Evolutionary conservation across 2,113 vertebrate genomes (phyloP).

Genomic region (Ciconia boyciana): DNA sequence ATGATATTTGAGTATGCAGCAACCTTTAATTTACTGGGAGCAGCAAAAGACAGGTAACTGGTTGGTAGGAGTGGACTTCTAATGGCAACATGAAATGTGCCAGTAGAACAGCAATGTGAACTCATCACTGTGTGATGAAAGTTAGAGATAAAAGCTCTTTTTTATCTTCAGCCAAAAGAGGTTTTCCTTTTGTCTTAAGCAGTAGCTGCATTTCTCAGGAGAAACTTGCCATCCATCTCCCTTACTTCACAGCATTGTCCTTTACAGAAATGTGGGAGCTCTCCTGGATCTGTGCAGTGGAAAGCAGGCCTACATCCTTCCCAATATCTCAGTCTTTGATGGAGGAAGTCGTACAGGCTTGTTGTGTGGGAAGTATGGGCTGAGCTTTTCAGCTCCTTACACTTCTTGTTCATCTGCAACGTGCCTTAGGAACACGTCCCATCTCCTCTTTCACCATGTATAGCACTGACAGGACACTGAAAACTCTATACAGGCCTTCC

Average conservation of each 20-base stretch:
- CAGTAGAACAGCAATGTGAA: background rate
- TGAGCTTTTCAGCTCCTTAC: background rate
- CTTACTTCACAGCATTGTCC: background rate
- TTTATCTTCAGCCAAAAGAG: background rate
- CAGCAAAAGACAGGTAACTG: background rate
- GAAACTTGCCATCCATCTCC: background rate
- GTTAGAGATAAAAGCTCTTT: background rate
- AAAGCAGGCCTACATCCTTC: background rate
- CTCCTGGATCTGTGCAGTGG: background rate
- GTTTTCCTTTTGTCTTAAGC: background rate
- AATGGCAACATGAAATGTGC: background rate
- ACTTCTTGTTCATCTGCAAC: background rate
- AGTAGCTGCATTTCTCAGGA: background rate
- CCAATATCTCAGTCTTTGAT: background rate
- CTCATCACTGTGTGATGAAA: fast-evolving
- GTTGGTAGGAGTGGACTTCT: background rate
- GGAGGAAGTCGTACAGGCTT: background rate
- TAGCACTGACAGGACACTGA: background rate
- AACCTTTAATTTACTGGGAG: background rate
- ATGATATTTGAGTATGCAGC: background rate
- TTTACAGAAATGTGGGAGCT: background rate
- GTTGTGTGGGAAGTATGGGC: background rate
- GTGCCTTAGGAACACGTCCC: background rate
- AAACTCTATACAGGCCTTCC: background rate
- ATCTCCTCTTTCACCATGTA: background rate